Evolutionary conservation across 2,888 invertebrate genomes (phyloP).

Genomic region (Dendrolimus pini): DNA sequence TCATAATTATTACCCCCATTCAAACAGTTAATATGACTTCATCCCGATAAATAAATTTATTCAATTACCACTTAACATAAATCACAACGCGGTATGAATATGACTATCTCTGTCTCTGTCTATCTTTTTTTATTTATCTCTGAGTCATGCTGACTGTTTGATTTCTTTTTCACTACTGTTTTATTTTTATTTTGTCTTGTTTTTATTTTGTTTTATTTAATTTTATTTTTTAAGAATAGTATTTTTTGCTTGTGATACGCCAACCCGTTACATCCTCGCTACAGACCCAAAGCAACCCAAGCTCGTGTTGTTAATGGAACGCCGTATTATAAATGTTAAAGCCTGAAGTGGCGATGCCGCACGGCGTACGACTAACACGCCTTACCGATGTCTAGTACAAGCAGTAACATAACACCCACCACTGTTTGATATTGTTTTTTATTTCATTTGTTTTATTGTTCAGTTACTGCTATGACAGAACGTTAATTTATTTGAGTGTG

Average conservation of each 20-base stretch:
- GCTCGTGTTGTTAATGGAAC: slow-evolving; percentile 29
- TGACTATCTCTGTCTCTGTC: slow-evolving; percentile 64
- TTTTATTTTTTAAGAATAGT: slow-evolving; percentile 54
- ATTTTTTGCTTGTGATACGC: slow-evolving; percentile 73
- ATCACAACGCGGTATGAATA: slow-evolving; percentile 69
- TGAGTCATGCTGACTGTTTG: slow-evolving; percentile 77
- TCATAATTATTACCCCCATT: slow-evolving; percentile 37
- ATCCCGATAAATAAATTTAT: slow-evolving; percentile 27
- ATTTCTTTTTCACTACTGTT: slow-evolving; percentile 47
- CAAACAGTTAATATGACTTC: slow-evolving; percentile 74
- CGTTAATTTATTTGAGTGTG: slow-evolving; percentile 64
- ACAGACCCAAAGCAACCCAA: slow-evolving; percentile 54
- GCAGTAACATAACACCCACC: slow-evolving; percentile 54
- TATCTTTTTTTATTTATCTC: slow-evolving; percentile 60
- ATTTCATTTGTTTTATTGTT: slow-evolving; percentile 46
- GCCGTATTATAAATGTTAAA: slow-evolving; percentile 26
- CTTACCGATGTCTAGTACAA: slow-evolving; percentile 41
- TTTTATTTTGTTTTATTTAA: slow-evolving; percentile 37
- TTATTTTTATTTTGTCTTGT: slow-evolving; percentile 31
- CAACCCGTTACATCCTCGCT: slow-evolving; percentile 68
- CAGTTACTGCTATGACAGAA: slow-evolving; percentile 62
- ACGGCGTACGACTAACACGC: slow-evolving; percentile 56
- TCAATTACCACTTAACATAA: slow-evolving; percentile 48
- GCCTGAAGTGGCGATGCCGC: slow-evolving; percentile 31
- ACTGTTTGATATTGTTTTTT: slow-evolving; percentile 34